phyloP scores from a whole-genome alignment of 2,888 invertebrate species.

The Cheilosia vulpina region DNA sequence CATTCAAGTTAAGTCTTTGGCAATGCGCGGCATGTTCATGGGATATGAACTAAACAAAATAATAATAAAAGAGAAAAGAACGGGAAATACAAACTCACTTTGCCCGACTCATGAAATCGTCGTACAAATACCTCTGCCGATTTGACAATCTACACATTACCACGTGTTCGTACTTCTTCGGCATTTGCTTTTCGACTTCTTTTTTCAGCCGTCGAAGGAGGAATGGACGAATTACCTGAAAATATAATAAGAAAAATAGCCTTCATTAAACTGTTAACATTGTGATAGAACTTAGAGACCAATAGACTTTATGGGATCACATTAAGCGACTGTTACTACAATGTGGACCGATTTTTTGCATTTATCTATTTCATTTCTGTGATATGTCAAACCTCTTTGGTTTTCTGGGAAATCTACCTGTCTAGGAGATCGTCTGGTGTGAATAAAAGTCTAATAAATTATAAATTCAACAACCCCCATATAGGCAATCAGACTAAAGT shows the following conservation, averaged over 20 bases:
- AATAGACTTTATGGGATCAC: no score
- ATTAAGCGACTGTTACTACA: no score
- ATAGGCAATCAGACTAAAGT: no score
- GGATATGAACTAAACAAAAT: neutral
- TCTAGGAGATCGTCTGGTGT: no score
- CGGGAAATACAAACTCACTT: constrained; percentile 86
- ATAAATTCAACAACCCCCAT: no score
- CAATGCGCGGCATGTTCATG: neutral
- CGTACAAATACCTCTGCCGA: constrained; percentile 97
- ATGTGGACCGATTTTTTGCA: no score
- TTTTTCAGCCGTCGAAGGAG: constrained; percentile 94
- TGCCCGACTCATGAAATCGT: constrained; percentile 99
- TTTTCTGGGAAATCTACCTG: no score
- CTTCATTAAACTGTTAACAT: neutral
- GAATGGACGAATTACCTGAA: constrained; percentile 95
- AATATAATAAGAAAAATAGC: constrained; percentile 44
- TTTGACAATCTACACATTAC: constrained; percentile 97
- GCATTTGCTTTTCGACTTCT: constrained; percentile 99
- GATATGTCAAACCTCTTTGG: no score
- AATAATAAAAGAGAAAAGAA: neutral
- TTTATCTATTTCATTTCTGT: no score
- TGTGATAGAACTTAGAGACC: no score
- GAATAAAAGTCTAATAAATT: no score
- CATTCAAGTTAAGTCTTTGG: neutral
- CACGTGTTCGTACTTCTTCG: constrained; percentile 97